Evolutionary conservation across 2,113 vertebrate species (phyloP), one percentile per base, ranked within the genome.

Genomic region (Spheniscus mendiculus): DNA sequence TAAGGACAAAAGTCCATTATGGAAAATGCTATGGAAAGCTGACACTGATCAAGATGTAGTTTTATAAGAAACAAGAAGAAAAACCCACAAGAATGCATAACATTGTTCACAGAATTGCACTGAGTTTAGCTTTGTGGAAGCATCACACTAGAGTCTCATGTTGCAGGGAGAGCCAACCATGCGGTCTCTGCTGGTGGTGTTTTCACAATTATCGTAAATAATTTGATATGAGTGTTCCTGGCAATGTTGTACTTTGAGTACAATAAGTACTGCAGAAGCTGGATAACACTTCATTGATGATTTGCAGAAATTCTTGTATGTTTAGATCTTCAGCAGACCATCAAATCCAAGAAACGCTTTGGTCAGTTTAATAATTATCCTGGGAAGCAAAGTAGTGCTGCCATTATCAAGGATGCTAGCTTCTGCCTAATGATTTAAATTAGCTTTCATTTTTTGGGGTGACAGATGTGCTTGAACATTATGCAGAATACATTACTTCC

Each of bases 321-420:
- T 96, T 95, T 97, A 36, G 77, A 53, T 93, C 93, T 97, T 77
- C 97, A 98, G 76, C 79, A 97, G 97, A 98, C 97, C 98, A 98
- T 98, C 98, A 98, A 97, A 97, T 98, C n/a, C 79, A 87, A 89
- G 56, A 85, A 87, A 90, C 0, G 2, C 65, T 96, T 92, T 56
- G 94, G 94, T 88, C 87, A 87, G 47, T 76, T 90, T 65, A 84
- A 93, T 95, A 96, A 82, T 85, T 74, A 90, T 23, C n/a, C 82
- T 29, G 36, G 44, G 44, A 87, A 84, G 66, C 34, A 69, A 89
- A 97, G 44, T 23, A 83, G 45, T 26, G 65, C 59, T 44, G 87
- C 61, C 78, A 56, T 82, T 93, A 89, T 79, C 53, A 87, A 85
- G 44, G 82, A 59, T 67, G 44, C 34, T 83, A 70, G 70, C 73